Evolutionary conservation across 2,888 invertebrate species (phyloP), one percentile per base, ranked within the genome.

Genomic region (Andrena praecox): DNA sequence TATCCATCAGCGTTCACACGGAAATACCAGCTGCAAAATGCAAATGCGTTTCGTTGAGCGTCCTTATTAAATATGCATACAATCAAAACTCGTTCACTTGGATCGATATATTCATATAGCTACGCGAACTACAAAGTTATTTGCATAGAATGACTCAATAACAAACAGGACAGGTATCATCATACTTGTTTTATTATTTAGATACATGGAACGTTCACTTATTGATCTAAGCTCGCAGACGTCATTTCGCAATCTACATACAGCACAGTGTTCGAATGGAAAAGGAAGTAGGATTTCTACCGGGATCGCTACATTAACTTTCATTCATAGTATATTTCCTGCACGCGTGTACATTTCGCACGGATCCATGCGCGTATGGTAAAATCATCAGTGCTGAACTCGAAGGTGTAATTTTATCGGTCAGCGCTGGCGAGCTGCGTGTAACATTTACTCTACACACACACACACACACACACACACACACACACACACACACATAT

Each of bases 351-450:
- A 54, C 35, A 64, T 35, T 20, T 20, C 20, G 10, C 29, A 16
- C 16, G 35, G 33, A 76, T 52, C 56, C 35, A 72, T 73, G 20
- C n/a, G 63, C 48, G n/a, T 16, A n/a, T 3, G 29, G n/a, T 12
- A 16, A 64, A 56, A 48, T 63, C 56, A 59, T 70, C 12, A 4
- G 10, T 60, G 31, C n/a, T 35, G 20, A 42, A 60, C 35, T 60
- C 31, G 8, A 59, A 24, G 7, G 1, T 6, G 60, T 12, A 31
- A 29, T 60, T 48, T 8, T 48, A 48, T 10, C n/a, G 7, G 16
- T 7, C 42, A 48, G 12, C 27, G 27, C 8, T 63, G 27, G 35
- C 29, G 20, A 33, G 8, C 8, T 63, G 24, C 6, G 16, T 20
- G 20, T 56, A 42, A 12, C n/a, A 27, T 12, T 27, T 64, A 20